These are phyloP conservation scores for Coregonus sp. DNA, from an alignment of 2,797 vertebrate genomes.

Conservation along the genomic window DNA sequence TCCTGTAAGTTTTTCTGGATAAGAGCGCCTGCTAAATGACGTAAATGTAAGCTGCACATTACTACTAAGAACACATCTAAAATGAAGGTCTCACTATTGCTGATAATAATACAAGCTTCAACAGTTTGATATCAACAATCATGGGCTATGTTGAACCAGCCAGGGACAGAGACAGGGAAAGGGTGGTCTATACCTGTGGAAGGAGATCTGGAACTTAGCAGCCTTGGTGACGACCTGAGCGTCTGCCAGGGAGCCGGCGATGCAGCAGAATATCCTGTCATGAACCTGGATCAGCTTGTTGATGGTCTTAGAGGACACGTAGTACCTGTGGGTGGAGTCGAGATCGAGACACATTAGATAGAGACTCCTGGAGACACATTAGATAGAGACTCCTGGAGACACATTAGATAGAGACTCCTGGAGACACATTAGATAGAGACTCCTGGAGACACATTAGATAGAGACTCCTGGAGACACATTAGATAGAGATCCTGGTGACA, in stretches of 20 bases:
- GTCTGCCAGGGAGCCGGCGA: slow-evolving; percentile 83
- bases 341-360: background rate
- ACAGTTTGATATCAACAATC: background rate
- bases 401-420: too few species aligned
- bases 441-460: too few species aligned
- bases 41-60: background rate
- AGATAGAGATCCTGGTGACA: background rate
- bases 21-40: too few species aligned
- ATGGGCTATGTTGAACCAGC: background rate
- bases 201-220: slow-evolving; percentile 78
- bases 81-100: background rate
- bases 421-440: too few species aligned
- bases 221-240: slow-evolving; percentile 81
- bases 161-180: background rate
- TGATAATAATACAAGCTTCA: too few species aligned
- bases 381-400: too few species aligned
- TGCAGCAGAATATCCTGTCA: slow-evolving; percentile 78
- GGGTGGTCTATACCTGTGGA: slow-evolving; percentile 64
- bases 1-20: too few species aligned
- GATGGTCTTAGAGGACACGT: slow-evolving; percentile 81
- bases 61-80: background rate
- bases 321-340: slow-evolving; percentile 57
- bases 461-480: too few species aligned
- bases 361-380: too few species aligned
- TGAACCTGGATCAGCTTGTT: slow-evolving; percentile 86